Evolutionary conservation across 1,140 invertebrate genomes (phyloP).

Genomic region (Cataglyphis hispanica): DNA sequence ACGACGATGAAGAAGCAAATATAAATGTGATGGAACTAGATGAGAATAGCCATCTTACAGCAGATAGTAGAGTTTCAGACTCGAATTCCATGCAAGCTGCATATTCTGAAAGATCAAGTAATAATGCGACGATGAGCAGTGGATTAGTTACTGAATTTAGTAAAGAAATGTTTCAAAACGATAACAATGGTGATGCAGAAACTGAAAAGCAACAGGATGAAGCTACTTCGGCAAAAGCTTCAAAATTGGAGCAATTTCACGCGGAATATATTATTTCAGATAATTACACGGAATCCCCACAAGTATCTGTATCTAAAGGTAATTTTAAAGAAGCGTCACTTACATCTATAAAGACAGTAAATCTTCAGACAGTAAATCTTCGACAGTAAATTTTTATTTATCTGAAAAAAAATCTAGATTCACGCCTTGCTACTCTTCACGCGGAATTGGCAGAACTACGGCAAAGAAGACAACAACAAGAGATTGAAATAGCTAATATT

Average conservation of each 20-base stretch:
- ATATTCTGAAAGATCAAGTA: conserved; percentile 83
- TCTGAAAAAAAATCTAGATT: conserved; percentile 75
- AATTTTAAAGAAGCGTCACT: conserved; percentile 14
- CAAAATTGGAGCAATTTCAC: conserved; percentile 82
- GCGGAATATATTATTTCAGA: conserved; percentile 83
- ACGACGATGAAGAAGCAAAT: conserved; percentile 91
- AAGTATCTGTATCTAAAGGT: conserved; percentile 73
- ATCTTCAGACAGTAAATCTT: too few species aligned
- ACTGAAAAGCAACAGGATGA: conserved; percentile 61
- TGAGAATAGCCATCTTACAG: conserved; percentile 92
- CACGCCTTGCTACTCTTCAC: conserved; percentile 86
- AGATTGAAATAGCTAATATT: conserved; percentile 93
- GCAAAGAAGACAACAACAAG: conserved; percentile 91
- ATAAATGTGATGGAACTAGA: conserved; percentile 92
- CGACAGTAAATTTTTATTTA: background rate
- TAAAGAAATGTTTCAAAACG: conserved; percentile 87
- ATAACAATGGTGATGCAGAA: conserved; percentile 76
- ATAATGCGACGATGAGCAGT: conserved; percentile 77
- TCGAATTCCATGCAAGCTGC: conserved; percentile 90
- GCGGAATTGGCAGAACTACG: conserved; percentile 91
- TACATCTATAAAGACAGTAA: background rate
- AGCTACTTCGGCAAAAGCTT: conserved; percentile 69
- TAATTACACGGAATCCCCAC: conserved; percentile 77
- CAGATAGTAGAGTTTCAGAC: conserved; percentile 92
- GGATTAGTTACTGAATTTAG: conserved; percentile 87